Evolutionary conservation across 2,888 invertebrate genomes (phyloP).

Genomic region (Neocrepidodera transversa): DNA sequence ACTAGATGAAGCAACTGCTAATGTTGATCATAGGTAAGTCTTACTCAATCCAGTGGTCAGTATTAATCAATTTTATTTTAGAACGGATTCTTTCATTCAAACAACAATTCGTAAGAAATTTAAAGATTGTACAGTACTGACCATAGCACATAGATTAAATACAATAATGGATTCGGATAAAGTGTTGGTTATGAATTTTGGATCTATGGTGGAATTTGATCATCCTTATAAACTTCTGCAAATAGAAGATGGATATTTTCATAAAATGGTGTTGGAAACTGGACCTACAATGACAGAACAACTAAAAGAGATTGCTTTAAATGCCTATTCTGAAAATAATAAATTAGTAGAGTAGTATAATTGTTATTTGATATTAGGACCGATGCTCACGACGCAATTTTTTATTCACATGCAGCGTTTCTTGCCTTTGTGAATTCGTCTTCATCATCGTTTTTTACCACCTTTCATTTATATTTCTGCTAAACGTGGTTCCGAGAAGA

Average conservation of each 20-base stretch:
- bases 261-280: constrained; percentile 73
- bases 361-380: no score
- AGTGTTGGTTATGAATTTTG: constrained; percentile 82
- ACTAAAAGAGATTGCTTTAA: constrained; percentile 47
- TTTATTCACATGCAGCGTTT: no score
- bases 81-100: constrained; percentile 78
- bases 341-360: no score
- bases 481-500: no score
- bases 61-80: constrained; percentile 6
- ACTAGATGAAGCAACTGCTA: constrained; percentile 90
- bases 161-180: constrained; percentile 63
- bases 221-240: constrained; percentile 75
- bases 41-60: neutral
- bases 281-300: constrained; percentile 60
- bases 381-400: no score
- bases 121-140: constrained; percentile 77
- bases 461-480: no score
- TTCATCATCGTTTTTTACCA: no score
- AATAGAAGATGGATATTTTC: constrained; percentile 68
- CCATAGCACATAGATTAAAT: constrained; percentile 57
- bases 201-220: constrained; percentile 77
- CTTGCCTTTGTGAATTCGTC: no score
- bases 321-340: neutral
- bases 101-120: constrained; percentile 77
- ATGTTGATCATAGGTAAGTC: constrained; percentile 80